Base-by-base conservation (phyloP, 2,888 invertebrate genomes). In the Arenicola marina region DNA sequence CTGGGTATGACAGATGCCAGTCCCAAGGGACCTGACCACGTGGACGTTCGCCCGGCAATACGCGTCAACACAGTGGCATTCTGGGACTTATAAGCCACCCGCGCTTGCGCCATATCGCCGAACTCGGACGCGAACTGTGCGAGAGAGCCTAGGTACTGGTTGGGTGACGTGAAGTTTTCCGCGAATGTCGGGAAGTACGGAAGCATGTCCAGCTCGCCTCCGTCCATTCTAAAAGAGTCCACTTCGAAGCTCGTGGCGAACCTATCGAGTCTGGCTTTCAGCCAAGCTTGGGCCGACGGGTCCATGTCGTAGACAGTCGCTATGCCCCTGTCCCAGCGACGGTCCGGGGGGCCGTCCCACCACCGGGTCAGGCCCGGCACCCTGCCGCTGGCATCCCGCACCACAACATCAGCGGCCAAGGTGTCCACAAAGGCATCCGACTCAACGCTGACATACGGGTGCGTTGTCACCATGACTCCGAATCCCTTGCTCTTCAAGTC, bases 401-500 rank as follows among this genome's bases (percentile, higher is more conserved):
- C 56, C 24, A 65, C 32, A 24, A 33, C 38, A n/a, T 51, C 58
- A 1, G 53, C 51, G 1, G 4, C 4, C 21, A 38, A 32, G 4
- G 48, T 90, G 73, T 92, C 90, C 58, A 89, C 89, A 78, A 94
- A 95, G 75, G 91, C 92, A 1, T 85, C 84, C 69, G 93, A 93
- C 75, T 93, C 92, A 0, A 93, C 26, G 76, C 92, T 92, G 26
- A 93, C 89, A 78, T 94, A 94, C 18, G 79, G 77, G 11, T 73
- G 70, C 31, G 63, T 57, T 92, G 93, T 93, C 3, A 93, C 85
- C 0, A 92, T 89, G 0, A 91, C 89, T 29, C 90, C 87, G 79
- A 91, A 92, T 0, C 90, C 90, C 7, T 53, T 26, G 2, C 71
- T 68, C 56, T 78, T 76, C 29, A 93, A 84, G 48, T 87, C 84